phyloP scores from a whole-genome alignment of 1,140 invertebrate species.

The Cherax quadricarinatus region DNA sequence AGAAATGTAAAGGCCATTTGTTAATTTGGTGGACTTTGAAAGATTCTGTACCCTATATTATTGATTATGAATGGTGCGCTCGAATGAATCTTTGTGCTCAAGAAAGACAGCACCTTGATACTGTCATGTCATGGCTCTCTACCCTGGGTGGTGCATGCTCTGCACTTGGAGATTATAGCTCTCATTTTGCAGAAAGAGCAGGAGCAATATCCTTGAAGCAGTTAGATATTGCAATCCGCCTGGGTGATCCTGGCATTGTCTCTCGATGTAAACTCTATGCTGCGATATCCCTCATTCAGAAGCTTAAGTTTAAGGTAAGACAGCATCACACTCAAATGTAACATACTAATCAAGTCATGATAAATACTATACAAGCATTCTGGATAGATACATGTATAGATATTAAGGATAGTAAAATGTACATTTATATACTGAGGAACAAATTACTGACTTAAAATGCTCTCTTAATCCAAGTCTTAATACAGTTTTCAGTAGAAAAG shows the following conservation, averaged over 20 bases:
- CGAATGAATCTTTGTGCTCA: constrained; percentile 74
- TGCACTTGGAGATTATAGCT: constrained; percentile 90
- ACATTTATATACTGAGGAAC: too few relatives aligned
- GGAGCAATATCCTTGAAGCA: constrained; percentile 91
- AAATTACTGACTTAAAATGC: too few relatives aligned
- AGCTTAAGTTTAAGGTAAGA: constrained; percentile 77
- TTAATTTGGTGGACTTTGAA: constrained; percentile 19
- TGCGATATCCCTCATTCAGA: constrained; percentile 92
- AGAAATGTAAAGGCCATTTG: not conserved
- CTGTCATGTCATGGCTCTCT: constrained; percentile 95
- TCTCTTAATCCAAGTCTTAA: too few relatives aligned
- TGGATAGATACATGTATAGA: too few relatives aligned
- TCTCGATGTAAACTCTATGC: constrained; percentile 90
- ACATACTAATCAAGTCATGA: too few relatives aligned
- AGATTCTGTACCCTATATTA: constrained; percentile 37
- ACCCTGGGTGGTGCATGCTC: constrained; percentile 97
- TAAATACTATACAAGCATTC: too few relatives aligned
- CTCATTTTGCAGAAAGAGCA: constrained; percentile 87
- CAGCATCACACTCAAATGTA: not conserved
- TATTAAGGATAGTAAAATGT: too few relatives aligned
- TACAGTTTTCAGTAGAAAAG: too few relatives aligned
- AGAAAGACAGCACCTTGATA: constrained; percentile 87
- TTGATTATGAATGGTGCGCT: constrained; percentile 49
- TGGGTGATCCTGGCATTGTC: constrained; percentile 88
- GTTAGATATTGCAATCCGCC: constrained; percentile 85